phyloP scores from a whole-genome alignment of 2,888 invertebrate species.

The Taphrorychus bicolor region DNA sequence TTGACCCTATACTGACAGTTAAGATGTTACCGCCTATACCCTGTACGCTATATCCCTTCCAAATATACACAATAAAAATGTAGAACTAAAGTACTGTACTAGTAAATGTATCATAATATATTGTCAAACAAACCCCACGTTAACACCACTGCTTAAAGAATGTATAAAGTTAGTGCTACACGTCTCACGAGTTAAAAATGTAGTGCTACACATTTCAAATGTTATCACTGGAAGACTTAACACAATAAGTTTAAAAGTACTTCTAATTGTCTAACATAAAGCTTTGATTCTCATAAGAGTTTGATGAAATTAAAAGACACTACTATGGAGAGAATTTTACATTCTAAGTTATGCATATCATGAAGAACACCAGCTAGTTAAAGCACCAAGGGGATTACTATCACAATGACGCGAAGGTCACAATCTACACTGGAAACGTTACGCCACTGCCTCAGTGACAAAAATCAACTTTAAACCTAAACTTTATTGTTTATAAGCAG shows the following conservation, averaged over 20 bases:
- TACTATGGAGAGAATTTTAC: constrained; percentile 19
- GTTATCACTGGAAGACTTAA: constrained; percentile 37
- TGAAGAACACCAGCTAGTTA: constrained; percentile 32
- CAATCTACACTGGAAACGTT: constrained; percentile 28
- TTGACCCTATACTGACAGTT: constrained; percentile 29
- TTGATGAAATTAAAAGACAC: constrained; percentile 10
- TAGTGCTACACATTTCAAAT: constrained; percentile 23
- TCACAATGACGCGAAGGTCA: constrained; percentile 38
- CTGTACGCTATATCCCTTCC: constrained; percentile 30
- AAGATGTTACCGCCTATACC: constrained; percentile 34
- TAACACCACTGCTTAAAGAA: constrained; percentile 37
- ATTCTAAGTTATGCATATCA: constrained; percentile 13
- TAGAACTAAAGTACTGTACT: constrained; percentile 16
- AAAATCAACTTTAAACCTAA: constrained; percentile 23
- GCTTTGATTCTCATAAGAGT: constrained; percentile 14
- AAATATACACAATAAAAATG: constrained; percentile 16
- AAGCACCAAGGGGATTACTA: constrained; percentile 41
- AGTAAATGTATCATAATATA: constrained; percentile 27
- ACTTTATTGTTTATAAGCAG: constrained; percentile 30
- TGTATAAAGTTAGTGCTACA: constrained; percentile 25
- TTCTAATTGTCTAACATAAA: constrained; percentile 26
- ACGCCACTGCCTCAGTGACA: constrained; percentile 19
- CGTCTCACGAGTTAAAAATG: constrained; percentile 22
- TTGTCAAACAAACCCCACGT: constrained; percentile 35
- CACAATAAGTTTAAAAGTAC: constrained; percentile 30